phyloP scores from a whole-genome alignment of 2,113 vertebrate species.

The Sula dactylatra region DNA sequence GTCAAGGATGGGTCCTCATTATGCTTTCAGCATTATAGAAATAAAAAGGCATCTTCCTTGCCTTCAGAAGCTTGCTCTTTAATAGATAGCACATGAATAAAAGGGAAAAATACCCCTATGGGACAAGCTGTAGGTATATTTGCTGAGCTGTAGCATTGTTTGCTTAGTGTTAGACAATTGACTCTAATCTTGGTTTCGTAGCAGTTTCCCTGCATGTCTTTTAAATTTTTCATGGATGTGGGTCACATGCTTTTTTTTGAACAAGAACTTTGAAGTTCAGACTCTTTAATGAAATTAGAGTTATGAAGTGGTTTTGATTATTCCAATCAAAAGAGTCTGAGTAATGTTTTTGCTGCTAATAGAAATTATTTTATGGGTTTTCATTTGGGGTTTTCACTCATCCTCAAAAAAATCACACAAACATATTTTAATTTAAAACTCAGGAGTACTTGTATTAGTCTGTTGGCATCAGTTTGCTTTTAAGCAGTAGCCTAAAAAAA shows the following conservation, averaged over 20 bases:
- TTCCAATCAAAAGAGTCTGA: not conserved
- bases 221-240: not conserved
- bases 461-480: conserved; percentile 32
- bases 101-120: not conserved
- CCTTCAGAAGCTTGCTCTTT: not conserved
- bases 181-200: not conserved
- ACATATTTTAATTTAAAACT: not conserved
- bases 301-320: not conserved
- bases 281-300: not conserved
- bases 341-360: not conserved
- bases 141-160: not conserved
- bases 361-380: not conserved
- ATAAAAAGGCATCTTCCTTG: not conserved
- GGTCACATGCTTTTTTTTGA: not conserved
- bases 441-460: not conserved
- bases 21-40: not conserved
- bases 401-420: not conserved
- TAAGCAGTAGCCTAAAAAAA: conserved; percentile 8
- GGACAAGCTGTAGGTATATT: not conserved
- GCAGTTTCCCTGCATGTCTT: not conserved
- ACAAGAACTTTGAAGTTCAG: not conserved
- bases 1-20: not conserved
- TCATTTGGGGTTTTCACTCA: not conserved
- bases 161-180: not conserved
- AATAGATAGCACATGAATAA: not conserved